Base-by-base conservation (phyloP, 1,140 invertebrate genomes). In the Drosophila willistoni region DNA sequence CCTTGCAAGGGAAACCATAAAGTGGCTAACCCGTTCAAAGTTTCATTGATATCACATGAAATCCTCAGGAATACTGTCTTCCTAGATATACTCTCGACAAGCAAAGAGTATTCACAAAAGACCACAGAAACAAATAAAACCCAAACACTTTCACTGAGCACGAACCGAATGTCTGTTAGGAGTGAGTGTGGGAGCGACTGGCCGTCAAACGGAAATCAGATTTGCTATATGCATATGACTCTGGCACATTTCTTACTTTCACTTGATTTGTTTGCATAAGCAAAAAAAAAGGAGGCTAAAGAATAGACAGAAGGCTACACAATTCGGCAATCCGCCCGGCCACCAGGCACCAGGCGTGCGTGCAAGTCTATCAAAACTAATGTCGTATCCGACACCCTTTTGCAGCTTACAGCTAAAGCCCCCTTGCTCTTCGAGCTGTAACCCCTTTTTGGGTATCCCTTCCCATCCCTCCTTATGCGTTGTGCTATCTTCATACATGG, bases 301-400 rank as follows among this genome's bases (percentile, higher is more conserved):
- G 10, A 54, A 34, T 44, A 54, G 51, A 25, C 59, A 77, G 71
- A 64, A 41, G 44, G 80, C 68, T 57, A 79, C 73, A 29, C 29
- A 29, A 29, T 29, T 29, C 29, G 29, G 29, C 29, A 29, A 29
- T 29, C 70, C 57, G 44, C 14, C 36, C 54, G 44, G 68, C 74
- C 74, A 29, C 29, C 29, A 29, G 29, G 75, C 85, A 71, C 81
- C 55, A 57, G 68, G 72, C 77, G 78, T 85, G 77, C 81, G 82
- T 85, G 81, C 68, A 67, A 86, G 83, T 86, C 83, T 83, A 87
- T 87, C 83, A 87, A 77, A 87, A 83, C 79, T 83, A 83, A 81
- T 79, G 79, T 71, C n/a, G 14, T 59, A 59, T 36, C 34, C 56
- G 56, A 59, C 34, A 36, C 34, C 56, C 54, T 29, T 29, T 19